These are phyloP conservation scores for Conops quadrifasciatus DNA, from an alignment of 2,888 invertebrate genomes.

Conservation along the genomic window DNA sequence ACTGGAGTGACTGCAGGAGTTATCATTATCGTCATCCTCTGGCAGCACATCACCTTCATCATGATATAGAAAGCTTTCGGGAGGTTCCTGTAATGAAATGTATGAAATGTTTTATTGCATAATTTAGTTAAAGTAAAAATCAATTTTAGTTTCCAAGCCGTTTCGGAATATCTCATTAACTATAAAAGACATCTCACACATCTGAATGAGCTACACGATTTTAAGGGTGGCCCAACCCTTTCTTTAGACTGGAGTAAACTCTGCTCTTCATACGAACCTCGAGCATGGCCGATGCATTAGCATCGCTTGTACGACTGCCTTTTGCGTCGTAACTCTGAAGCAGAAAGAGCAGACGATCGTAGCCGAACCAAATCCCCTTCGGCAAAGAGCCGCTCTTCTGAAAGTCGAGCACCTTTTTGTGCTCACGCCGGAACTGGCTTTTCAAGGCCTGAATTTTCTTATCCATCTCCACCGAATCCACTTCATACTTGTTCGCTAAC, in stretches of 20 bases:
- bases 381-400: background rate
- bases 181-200: no score
- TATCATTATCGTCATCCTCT: background rate
- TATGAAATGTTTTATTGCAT: no score
- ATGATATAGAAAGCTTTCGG: background rate
- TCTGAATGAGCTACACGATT: no score
- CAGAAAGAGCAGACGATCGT: slow-evolving; percentile 1
- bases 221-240: no score
- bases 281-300: no score
- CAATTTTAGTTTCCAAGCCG: no score
- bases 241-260: no score
- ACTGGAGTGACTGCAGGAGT: background rate
- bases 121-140: no score
- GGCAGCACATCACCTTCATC: background rate
- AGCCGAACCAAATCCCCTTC: slow-evolving; percentile 1
- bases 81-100: background rate
- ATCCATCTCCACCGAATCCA: background rate
- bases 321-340: background rate
- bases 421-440: slow-evolving; percentile 1
- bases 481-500: background rate
- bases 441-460: slow-evolving; percentile 8
- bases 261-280: no score
- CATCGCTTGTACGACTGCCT: background rate
- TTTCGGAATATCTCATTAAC: no score
- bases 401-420: background rate